Base-by-base conservation (phyloP, 2,888 invertebrate genomes). In the Chaitophorus viminalis region DNA sequence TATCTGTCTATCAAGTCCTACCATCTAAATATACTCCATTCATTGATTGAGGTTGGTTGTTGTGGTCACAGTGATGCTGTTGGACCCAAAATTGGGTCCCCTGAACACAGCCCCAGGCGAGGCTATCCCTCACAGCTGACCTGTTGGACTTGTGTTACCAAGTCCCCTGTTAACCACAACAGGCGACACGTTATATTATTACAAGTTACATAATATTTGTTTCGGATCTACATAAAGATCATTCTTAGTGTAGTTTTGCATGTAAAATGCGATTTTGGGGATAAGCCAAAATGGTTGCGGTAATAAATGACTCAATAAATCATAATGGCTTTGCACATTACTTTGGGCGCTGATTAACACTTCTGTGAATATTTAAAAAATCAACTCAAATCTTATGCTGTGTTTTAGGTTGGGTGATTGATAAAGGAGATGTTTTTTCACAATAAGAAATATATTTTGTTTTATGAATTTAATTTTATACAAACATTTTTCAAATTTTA, bases 1-100 rank as follows among this genome's bases (percentile, higher is more conserved):
- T 86, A 65, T 72, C 79, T 79, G 60, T 81, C 36, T 81, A 87
- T 81, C 78, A 86, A 87, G 87, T 74, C 87, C 87, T 87, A 25
- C 11, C 87, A 6, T 75, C 87, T 25, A 87, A 81, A 81, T 60
- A 60, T 46, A 54, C 85, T 81, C 46, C 81, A 75, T 75, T 87
- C 87, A 29, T 46, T 31, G 39, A 65, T 81, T 65, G 87, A 87
- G 87, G 87, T 87, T 87, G 87, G 87, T 87, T 65, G 86, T 87
- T 87, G 87, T 91, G 93, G 93, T 91, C 92, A 89, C 89, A 89
- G 89, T 89, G 88, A 84, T 83, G 89, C 89, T 89, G 89, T 89
- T 89, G 89, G 89, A 89, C 89, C 79, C 87, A 65, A 75, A 87
- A 46, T 81, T 81, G 83, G 88, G 89, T 89, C 89, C 89, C 89